phyloP scores from a whole-genome alignment of 2,797 vertebrate genomes.

The Sebastes melanostomus region DNA sequence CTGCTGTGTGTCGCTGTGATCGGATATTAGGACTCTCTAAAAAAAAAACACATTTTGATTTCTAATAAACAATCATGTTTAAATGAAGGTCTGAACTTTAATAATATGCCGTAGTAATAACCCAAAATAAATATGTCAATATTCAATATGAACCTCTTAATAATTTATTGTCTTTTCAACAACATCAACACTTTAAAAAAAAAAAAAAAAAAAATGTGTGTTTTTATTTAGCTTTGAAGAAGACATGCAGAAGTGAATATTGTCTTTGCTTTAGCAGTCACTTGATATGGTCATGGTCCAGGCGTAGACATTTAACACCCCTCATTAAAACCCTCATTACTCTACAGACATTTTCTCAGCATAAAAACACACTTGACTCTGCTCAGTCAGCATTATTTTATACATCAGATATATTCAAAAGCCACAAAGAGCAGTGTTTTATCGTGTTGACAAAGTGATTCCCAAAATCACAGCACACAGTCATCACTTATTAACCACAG shows the following conservation, averaged over 20 bases:
- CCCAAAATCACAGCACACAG: conserved; percentile 2
- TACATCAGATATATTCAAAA: not conserved
- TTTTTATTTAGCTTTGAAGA: not conserved
- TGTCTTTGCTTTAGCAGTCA: too few species aligned
- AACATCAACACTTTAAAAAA: not conserved
- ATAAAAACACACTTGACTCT: not conserved
- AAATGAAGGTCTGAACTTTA: not conserved
- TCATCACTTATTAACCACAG: conserved; percentile 49
- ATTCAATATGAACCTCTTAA: not conserved
- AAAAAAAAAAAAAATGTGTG: not conserved
- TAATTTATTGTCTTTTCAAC: not conserved
- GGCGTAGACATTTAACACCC: not conserved
- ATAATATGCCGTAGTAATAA: too few species aligned
- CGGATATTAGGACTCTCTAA: not conserved
- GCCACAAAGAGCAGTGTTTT: not conserved
- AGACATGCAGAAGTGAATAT: not conserved
- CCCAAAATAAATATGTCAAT: not conserved
- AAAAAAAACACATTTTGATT: not conserved
- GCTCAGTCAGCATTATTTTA: not conserved
- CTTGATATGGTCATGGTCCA: too few species aligned
- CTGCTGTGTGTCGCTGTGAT: not conserved
- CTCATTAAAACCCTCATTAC: not conserved
- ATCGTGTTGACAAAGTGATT: not conserved
- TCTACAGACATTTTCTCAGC: not conserved
- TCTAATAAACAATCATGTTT: not conserved